These are phyloP conservation scores for Macaria notata DNA, from an alignment of 2,888 invertebrate species.

Conservation along the genomic window DNA sequence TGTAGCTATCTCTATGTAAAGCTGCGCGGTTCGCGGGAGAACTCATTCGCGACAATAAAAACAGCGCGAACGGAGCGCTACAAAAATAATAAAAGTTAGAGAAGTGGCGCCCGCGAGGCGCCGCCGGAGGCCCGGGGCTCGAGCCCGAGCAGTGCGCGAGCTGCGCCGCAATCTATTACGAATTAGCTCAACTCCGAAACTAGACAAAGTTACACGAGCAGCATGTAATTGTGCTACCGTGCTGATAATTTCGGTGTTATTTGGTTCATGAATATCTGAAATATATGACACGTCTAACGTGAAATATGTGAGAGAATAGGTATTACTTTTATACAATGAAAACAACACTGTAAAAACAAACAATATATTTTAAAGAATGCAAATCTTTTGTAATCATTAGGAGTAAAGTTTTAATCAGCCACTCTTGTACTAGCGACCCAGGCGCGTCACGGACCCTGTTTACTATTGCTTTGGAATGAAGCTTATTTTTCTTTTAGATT, in stretches of 20 bases:
- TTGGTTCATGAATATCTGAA: too few relatives aligned
- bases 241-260: too few relatives aligned
- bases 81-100: slow-evolving; percentile 76
- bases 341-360: too few relatives aligned
- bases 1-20: slow-evolving; percentile 24
- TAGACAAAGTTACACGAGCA: too few relatives aligned
- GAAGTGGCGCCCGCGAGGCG: slow-evolving; percentile 61
- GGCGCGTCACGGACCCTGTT: slow-evolving; percentile 59
- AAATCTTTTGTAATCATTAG: too few relatives aligned
- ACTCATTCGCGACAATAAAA: slow-evolving; percentile 64
- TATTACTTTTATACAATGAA: too few relatives aligned
- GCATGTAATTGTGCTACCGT: too few relatives aligned
- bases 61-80: slow-evolving; percentile 58
- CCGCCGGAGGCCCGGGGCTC: slow-evolving; percentile 41
- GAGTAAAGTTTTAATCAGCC: background rate
- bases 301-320: too few relatives aligned
- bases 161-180: slow-evolving; percentile 6
- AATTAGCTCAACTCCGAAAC: background rate
- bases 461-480: slow-evolving; percentile 59
- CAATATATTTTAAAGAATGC: too few relatives aligned
- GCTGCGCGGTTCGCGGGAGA: slow-evolving; percentile 46
- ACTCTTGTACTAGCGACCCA: slow-evolving; percentile 11
- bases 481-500: slow-evolving; percentile 56
- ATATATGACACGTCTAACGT: too few relatives aligned
- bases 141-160: slow-evolving; percentile 34